phyloP scores from a whole-genome alignment of 2,113 vertebrate genomes.

The Willisornis vidua region DNA sequence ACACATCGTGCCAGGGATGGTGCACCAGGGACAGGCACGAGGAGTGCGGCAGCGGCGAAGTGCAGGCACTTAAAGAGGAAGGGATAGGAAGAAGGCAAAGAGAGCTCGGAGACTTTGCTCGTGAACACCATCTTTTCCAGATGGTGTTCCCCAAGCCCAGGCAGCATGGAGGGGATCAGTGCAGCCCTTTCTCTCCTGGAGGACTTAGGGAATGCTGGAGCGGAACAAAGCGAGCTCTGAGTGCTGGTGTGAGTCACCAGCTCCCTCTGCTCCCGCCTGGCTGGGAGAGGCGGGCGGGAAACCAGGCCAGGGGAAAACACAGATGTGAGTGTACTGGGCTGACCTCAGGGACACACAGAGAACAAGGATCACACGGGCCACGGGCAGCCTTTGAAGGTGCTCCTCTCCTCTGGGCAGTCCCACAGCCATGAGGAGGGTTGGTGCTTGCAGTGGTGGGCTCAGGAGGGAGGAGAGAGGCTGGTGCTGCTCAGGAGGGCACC shows the following conservation, averaged over 20 bases:
- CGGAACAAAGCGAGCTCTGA: constrained; percentile 52
- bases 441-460: background rate
- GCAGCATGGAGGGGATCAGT: background rate
- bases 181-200: background rate
- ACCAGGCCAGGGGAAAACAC: constrained; percentile 53
- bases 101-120: background rate
- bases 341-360: constrained; percentile 1
- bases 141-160: background rate
- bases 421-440: background rate
- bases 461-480: background rate
- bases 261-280: constrained; percentile 2
- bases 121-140: background rate
- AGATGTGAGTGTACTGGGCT: constrained; percentile 30
- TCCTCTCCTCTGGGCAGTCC: background rate
- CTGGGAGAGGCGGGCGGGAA: background rate
- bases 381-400: constrained; percentile 1
- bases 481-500: background rate
- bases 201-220: background rate
- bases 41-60: background rate
- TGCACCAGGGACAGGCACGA: background rate
- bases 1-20: background rate
- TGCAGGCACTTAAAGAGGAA: background rate
- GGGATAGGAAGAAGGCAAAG: background rate
- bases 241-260: constrained; percentile 23
- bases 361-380: background rate